Conservation (phyloP, 2,797 vertebrate species). For the Anguilla megastoma region DNA sequence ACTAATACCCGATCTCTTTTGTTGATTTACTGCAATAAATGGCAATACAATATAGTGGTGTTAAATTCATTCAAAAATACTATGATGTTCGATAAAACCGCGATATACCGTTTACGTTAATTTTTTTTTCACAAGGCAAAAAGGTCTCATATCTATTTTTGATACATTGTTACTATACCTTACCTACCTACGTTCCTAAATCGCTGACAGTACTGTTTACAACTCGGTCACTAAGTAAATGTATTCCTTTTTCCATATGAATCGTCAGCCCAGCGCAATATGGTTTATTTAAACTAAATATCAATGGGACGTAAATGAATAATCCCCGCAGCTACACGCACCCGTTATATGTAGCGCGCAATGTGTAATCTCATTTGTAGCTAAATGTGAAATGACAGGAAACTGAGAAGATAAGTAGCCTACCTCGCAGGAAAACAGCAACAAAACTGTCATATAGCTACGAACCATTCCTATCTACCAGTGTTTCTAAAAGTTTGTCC, state of each 20-base stretch:
- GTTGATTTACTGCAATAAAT: neutral
- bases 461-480: neutral
- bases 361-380: slow-evolving; percentile 26
- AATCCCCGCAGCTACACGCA: neutral
- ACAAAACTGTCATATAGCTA: neutral
- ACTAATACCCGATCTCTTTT: neutral
- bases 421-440: slow-evolving; percentile 6
- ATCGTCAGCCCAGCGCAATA: slow-evolving; percentile 11
- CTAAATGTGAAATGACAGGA: slow-evolving; percentile 7
- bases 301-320: slow-evolving; percentile 9
- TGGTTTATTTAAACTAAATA: slow-evolving; percentile 1
- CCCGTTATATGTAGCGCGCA: neutral
- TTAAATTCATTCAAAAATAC: neutral
- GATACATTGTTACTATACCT: neutral
- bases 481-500: slow-evolving; percentile 19
- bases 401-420: slow-evolving; percentile 11
- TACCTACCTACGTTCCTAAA: slow-evolving; percentile 5
- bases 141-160: neutral
- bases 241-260: neutral
- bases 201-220: neutral
- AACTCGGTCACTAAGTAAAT: slow-evolving; percentile 10
- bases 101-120: neutral
- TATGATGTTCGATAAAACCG: neutral
- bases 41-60: neutral
- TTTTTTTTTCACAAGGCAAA: neutral